Percentiles rank a stretch among this genome's conserved stretches.
These are phyloP conservation scores for fruit fly (Drosophila melanogaster) DNA, from an alignment of 1,140 invertebrate species.

Conservation along the genomic window DNA sequence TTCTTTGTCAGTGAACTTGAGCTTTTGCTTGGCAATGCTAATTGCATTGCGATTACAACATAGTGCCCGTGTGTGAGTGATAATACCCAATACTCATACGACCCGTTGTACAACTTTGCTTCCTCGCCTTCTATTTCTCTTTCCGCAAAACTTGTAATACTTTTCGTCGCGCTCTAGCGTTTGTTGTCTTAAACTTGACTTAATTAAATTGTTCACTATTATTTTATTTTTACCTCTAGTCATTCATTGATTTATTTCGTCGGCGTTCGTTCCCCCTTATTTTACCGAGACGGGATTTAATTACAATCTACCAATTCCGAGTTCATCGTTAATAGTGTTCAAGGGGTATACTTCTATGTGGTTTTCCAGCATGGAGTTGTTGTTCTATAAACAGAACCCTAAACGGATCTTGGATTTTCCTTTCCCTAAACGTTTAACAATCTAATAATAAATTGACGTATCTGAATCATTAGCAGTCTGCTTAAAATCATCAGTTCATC, in stretches of 20 bases:
- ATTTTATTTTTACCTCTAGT: slow-evolving; percentile 69
- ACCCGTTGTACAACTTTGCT: slow-evolving; percentile 44
- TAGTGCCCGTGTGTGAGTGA: slow-evolving; percentile 62
- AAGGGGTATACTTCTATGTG: slow-evolving; percentile 33
- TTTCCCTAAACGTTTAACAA: slow-evolving; percentile 1
- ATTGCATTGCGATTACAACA: slow-evolving; percentile 82
- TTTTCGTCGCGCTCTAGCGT: slow-evolving; percentile 48
- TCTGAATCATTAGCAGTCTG: slow-evolving; percentile 10
- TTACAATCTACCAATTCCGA: too few relatives aligned
- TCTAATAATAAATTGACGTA: slow-evolving; percentile 28
- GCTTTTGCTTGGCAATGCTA: slow-evolving; percentile 74
- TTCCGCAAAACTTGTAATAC: slow-evolving; percentile 73
- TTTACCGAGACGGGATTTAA: not conserved
- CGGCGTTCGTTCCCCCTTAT: slow-evolving; percentile 6
- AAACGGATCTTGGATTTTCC: slow-evolving; percentile 21
- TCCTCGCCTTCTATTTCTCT: slow-evolving; percentile 26
- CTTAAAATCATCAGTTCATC: slow-evolving; percentile 17
- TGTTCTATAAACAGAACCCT: not conserved
- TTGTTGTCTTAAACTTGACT: slow-evolving; percentile 77
- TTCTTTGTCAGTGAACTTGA: slow-evolving; percentile 83
- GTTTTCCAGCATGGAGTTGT: slow-evolving; percentile 9
- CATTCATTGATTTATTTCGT: slow-evolving; percentile 66
- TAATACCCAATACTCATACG: slow-evolving; percentile 69
- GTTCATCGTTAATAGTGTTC: slow-evolving; percentile 36
- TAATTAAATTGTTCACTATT: slow-evolving; percentile 70